Evolutionary conservation across 37 sponge, comb jelly and placozoan genomes (phyloP).

Genomic region (Halisarca cf. caerulea): DNA sequence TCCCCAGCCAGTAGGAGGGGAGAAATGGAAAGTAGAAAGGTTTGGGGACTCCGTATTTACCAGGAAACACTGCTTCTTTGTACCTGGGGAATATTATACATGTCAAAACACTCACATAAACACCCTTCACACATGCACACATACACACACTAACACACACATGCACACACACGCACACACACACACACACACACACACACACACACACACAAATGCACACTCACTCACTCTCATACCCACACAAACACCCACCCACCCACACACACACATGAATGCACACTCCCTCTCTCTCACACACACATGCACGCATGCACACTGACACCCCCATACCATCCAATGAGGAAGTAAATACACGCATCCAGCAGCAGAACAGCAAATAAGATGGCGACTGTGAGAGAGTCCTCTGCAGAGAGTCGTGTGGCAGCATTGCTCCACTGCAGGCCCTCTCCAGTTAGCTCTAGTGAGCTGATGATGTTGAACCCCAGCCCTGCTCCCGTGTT

Average conservation of each 20-base stretch:
- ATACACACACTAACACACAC: too few relatives aligned
- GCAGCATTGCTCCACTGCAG: conserved; percentile 75
- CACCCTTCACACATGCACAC: too few relatives aligned
- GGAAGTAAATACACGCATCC: conserved; percentile 77
- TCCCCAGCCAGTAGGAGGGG: conserved; percentile 48
- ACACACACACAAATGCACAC: too few relatives aligned
- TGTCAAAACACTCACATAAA: too few relatives aligned
- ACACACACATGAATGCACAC: neutral
- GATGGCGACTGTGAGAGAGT: conserved; percentile 64
- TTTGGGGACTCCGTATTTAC: conserved; percentile 84
- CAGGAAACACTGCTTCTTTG: conserved; percentile 88
- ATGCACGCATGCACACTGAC: neutral
- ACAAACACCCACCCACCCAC: too few relatives aligned
- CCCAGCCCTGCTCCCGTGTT: conserved; percentile 86
- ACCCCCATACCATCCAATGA: conserved; percentile 80
- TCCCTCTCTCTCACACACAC: conserved; percentile 5
- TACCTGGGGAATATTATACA: too few relatives aligned
- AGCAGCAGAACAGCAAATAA: conserved; percentile 81
- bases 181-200: too few relatives aligned
- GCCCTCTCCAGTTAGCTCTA: conserved; percentile 69
- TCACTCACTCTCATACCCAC: too few relatives aligned
- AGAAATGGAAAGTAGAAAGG: conserved; percentile 51
- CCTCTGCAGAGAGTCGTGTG: conserved; percentile 60
- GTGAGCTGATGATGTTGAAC: conserved; percentile 51
- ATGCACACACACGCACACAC: too few relatives aligned